A percentile compares a stretch with the other conserved stretches of the same genome.
Conservation (phyloP, 2,797 vertebrate species). For the Tadarida brasiliensis region DNA sequence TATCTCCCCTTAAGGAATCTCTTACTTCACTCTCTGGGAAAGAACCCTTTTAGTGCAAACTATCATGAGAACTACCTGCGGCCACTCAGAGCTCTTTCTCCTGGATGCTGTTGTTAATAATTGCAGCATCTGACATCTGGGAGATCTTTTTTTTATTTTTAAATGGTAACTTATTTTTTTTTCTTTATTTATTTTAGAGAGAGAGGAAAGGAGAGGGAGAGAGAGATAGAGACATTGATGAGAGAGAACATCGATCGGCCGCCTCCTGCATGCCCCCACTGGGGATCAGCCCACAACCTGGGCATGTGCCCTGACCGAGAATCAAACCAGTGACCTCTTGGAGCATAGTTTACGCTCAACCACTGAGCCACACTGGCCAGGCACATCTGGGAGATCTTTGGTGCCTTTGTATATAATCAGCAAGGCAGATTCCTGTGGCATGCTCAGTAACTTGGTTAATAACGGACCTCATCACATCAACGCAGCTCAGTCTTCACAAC, state of each 20-base stretch:
- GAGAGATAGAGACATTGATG: too few species aligned
- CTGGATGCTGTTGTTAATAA: neutral
- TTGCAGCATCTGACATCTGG: neutral
- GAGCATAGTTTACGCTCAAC: too few species aligned
- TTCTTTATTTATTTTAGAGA: too few species aligned
- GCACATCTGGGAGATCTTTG: neutral
- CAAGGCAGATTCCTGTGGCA: neutral
- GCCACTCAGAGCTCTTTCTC: neutral
- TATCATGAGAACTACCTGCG: neutral
- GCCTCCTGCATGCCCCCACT: too few species aligned
- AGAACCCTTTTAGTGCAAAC: neutral
- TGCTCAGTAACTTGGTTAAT: neutral
- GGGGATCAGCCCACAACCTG: too few species aligned
- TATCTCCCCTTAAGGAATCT: too few species aligned
- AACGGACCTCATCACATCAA: neutral
- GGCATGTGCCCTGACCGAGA: too few species aligned
- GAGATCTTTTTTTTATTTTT: neutral
- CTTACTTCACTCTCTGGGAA: neutral
- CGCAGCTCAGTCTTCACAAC: neutral
- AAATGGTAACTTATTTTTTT: too few species aligned
- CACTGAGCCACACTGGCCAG: too few species aligned
- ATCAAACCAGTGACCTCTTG: too few species aligned
- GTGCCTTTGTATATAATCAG: neutral
- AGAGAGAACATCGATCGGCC: too few species aligned
- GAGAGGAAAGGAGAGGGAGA: too few species aligned